A percentile compares a stretch with the other conserved stretches of the same genome.
These are phyloP conservation scores for Meles meles DNA, from an alignment of 2,113 vertebrate species.

Conservation along the genomic window DNA sequence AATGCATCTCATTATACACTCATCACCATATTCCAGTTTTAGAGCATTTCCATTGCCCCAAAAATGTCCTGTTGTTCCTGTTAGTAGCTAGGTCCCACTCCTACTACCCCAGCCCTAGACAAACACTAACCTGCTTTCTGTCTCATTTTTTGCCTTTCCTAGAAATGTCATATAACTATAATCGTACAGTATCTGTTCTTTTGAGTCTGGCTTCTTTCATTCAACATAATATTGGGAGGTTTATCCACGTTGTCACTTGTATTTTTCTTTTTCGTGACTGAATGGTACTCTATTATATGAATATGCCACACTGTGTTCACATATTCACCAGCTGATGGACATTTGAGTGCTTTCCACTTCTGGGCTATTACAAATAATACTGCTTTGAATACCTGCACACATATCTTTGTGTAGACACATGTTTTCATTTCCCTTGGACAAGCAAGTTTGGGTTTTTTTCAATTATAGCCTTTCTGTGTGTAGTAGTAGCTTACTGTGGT, in stretches of 20 bases:
- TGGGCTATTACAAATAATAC: not conserved
- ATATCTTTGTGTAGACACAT: not conserved
- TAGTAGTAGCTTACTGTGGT: not conserved
- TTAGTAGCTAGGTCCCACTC: not conserved
- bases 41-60: not conserved
- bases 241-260: not conserved
- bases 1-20: not conserved
- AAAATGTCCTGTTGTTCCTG: not conserved
- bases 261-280: not conserved
- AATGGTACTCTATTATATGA: not conserved
- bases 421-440: not conserved
- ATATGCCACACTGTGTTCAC: not conserved
- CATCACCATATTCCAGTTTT: not conserved
- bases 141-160: not conserved
- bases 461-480: not conserved
- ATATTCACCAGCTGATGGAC: not conserved
- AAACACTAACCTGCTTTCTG: not conserved
- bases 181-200: not conserved
- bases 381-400: not conserved
- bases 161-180: not conserved
- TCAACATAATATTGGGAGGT: not conserved
- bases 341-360: not conserved
- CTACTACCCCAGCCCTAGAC: not conserved
- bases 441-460: not conserved
- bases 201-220: not conserved